Conservation (phyloP, 2,797 vertebrate genomes). For the Macrochelys suwanniensis region DNA sequence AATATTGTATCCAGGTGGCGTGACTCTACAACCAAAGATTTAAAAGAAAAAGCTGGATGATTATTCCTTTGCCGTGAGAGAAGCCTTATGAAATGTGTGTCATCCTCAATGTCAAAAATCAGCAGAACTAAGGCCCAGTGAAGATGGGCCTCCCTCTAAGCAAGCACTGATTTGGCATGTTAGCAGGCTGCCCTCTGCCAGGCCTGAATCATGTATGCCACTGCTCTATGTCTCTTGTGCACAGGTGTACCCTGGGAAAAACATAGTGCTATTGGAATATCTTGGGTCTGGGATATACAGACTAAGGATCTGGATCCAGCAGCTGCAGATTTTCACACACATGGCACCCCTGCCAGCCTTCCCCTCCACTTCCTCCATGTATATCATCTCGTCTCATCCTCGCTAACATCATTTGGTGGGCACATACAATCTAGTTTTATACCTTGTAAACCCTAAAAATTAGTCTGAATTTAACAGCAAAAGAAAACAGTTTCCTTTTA, state of each 20-base stretch:
- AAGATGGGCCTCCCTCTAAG: neutral
- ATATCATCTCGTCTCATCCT: no score
- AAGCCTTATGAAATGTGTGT: neutral
- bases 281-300: neutral
- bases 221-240: neutral
- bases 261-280: no score
- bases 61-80: neutral
- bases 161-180: neutral
- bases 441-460: no score
- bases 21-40: neutral
- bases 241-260: neutral
- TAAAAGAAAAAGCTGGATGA: neutral
- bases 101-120: neutral
- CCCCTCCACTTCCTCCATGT: no score
- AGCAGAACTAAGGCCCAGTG: neutral
- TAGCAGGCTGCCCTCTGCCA: neutral
- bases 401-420: no score
- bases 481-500: neutral
- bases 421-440: no score
- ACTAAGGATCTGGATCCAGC: neutral
- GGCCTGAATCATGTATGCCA: neutral
- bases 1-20: neutral
- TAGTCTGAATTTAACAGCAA: no score
- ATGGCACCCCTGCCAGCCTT: neutral
- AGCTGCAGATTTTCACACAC: neutral